Evolutionary conservation across 2,113 vertebrate species (phyloP).

Genomic region (Clupea harengus): DNA sequence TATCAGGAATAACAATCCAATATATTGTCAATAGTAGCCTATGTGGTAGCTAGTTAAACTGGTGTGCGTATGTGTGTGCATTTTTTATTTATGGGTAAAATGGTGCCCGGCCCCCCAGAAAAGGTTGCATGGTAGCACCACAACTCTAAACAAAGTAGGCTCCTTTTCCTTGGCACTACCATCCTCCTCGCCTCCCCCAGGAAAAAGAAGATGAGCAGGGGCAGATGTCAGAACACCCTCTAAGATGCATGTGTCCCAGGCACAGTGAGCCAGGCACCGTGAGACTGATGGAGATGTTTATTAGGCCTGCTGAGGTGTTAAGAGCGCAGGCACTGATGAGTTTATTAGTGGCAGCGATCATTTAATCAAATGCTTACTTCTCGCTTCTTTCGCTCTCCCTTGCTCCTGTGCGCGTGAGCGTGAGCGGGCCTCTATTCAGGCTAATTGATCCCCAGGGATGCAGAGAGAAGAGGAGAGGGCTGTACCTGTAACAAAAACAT

Average conservation of each 20-base stretch:
- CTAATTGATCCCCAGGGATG: slow-evolving; percentile 18
- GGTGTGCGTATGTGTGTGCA: no score
- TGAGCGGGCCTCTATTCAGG: neutral
- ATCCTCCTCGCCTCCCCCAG: neutral
- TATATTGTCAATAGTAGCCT: no score
- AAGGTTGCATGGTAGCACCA: neutral
- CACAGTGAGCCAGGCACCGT: slow-evolving; percentile 4
- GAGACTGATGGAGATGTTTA: slow-evolving; percentile 46
- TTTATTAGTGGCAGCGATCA: slow-evolving; percentile 40
- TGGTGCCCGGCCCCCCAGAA: no score
- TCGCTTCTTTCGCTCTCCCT: neutral
- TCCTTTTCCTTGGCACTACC: neutral
- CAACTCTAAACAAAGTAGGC: neutral
- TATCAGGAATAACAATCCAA: no score
- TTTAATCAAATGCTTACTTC: slow-evolving; percentile 40
- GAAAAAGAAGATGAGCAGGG: neutral
- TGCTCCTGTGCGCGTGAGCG: neutral
- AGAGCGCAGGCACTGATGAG: slow-evolving; percentile 41
- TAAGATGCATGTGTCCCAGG: neutral
- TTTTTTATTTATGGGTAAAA: no score
- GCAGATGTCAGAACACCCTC: neutral
- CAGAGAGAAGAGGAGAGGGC: neutral
- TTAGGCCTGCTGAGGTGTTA: slow-evolving; percentile 39
- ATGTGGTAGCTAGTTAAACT: no score
- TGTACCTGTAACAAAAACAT: neutral